phyloP scores from a whole-genome alignment of 2,797 vertebrate genomes.

The Adelosebastes latens region DNA sequence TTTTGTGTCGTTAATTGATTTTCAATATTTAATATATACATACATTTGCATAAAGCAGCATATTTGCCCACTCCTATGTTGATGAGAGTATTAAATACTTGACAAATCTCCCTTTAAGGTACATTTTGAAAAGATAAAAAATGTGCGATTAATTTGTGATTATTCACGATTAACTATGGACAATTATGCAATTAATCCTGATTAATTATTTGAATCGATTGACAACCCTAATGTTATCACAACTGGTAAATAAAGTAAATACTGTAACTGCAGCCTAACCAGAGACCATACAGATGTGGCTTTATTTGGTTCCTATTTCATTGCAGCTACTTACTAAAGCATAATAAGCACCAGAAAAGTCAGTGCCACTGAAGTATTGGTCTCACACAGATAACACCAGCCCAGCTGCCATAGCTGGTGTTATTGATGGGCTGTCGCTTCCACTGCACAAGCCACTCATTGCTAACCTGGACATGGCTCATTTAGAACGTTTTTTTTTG shows the following conservation, averaged over 20 bases:
- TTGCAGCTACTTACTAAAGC: slow-evolving; percentile 2
- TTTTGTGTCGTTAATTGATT: no score
- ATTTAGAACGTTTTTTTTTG: slow-evolving; percentile 18
- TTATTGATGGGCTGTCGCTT: slow-evolving; percentile 46
- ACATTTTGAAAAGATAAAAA: no score
- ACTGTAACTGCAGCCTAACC: not conserved
- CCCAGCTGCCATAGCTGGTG: slow-evolving; percentile 20
- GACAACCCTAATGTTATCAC: not conserved
- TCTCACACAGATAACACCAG: slow-evolving; percentile 26
- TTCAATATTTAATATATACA: no score
- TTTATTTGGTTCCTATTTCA: not conserved
- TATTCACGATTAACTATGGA: no score
- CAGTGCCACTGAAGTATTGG: slow-evolving; percentile 12
- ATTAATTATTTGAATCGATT: no score
- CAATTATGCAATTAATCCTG: no score
- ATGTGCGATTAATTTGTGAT: no score
- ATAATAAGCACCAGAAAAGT: not conserved
- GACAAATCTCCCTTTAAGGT: no score
- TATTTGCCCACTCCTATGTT: no score
- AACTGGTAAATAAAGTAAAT: not conserved
- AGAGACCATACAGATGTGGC: not conserved
- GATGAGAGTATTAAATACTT: no score
- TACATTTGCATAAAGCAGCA: no score
- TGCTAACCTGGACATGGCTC: slow-evolving; percentile 32
- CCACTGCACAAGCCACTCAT: slow-evolving; percentile 40